phyloP scores from a whole-genome alignment of 2,113 vertebrate species.

The Rhipidura dahli region DNA sequence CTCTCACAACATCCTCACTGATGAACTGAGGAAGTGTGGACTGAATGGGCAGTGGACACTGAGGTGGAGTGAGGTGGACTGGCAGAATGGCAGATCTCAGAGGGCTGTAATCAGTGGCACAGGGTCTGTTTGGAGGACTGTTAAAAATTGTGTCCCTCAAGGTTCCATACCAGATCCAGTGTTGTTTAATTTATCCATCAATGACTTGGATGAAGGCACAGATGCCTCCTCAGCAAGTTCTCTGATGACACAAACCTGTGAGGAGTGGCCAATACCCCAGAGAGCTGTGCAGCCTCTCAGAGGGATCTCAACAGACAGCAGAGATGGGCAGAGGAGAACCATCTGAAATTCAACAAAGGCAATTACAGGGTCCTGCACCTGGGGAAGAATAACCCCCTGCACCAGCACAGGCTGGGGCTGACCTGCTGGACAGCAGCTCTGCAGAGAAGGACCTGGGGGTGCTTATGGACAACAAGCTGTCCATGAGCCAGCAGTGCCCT shows the following conservation, averaged over 20 bases:
- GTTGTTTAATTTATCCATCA: rapidly evolving
- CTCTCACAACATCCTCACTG: not conserved
- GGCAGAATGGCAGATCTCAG: not conserved
- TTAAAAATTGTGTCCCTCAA: not conserved
- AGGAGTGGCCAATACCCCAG: rapidly evolving
- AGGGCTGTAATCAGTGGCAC: not conserved
- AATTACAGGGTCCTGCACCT: not conserved
- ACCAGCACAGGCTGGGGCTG: rapidly evolving
- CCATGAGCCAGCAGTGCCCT: not conserved
- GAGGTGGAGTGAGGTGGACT: not conserved
- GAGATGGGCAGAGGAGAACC: not conserved
- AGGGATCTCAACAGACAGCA: rapidly evolving
- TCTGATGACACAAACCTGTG: not conserved
- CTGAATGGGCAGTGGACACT: not conserved
- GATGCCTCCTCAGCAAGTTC: not conserved
- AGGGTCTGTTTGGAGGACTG: not conserved
- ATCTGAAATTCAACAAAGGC: not conserved
- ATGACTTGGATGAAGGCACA: not conserved
- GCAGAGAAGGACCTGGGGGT: not conserved
- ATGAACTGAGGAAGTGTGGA: not conserved
- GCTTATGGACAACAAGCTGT: not conserved
- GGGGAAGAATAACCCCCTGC: not conserved
- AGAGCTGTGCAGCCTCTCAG: not conserved
- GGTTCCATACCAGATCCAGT: not conserved
- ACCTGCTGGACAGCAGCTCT: not conserved